phyloP scores from a whole-genome alignment of 2,888 invertebrate species.

The Lepidocyrtoides sp. region DNA sequence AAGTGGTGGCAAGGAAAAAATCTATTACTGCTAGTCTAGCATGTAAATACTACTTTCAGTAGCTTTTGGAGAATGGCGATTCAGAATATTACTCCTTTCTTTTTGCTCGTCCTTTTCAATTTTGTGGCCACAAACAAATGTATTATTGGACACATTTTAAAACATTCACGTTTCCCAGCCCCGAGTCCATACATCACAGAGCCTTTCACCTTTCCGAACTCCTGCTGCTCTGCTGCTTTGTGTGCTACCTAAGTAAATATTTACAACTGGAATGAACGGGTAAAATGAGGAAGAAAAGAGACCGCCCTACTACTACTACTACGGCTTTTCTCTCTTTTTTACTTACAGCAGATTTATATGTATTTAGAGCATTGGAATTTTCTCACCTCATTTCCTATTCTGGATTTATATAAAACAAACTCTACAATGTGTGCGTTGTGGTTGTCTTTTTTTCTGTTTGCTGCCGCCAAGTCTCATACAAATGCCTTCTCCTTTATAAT shows the following conservation, averaged over 20 bases:
- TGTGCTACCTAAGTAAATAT: slow-evolving; percentile 75
- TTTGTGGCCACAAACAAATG: slow-evolving; percentile 69
- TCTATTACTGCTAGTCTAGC: background rate
- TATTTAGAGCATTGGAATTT: slow-evolving; percentile 76
- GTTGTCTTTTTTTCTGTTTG: slow-evolving; percentile 33
- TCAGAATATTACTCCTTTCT: slow-evolving; percentile 62
- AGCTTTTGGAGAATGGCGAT: background rate
- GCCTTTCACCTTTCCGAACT: slow-evolving; percentile 73
- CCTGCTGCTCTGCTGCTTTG: slow-evolving; percentile 69
- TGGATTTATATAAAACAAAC: slow-evolving; percentile 60
- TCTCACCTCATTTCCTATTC: slow-evolving; percentile 78
- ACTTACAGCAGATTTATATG: slow-evolving; percentile 72
- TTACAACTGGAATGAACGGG: slow-evolving; percentile 67
- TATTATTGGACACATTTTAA: slow-evolving; percentile 76
- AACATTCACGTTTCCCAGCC: slow-evolving; percentile 65
- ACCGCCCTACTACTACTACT: slow-evolving; percentile 62
- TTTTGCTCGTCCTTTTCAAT: slow-evolving; percentile 48
- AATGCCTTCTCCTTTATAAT: slow-evolving; percentile 22
- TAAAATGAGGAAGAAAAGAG: slow-evolving; percentile 61
- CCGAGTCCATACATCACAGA: slow-evolving; percentile 40
- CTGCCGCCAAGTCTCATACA: background rate
- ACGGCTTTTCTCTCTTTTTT: slow-evolving; percentile 34
- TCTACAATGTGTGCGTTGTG: slow-evolving; percentile 16
- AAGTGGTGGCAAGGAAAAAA: slow-evolving; percentile 29
- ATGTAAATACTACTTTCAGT: background rate